Evolutionary conservation across 2,797 vertebrate species (phyloP).

Genomic region (Coccyzus lansbergi): DNA sequence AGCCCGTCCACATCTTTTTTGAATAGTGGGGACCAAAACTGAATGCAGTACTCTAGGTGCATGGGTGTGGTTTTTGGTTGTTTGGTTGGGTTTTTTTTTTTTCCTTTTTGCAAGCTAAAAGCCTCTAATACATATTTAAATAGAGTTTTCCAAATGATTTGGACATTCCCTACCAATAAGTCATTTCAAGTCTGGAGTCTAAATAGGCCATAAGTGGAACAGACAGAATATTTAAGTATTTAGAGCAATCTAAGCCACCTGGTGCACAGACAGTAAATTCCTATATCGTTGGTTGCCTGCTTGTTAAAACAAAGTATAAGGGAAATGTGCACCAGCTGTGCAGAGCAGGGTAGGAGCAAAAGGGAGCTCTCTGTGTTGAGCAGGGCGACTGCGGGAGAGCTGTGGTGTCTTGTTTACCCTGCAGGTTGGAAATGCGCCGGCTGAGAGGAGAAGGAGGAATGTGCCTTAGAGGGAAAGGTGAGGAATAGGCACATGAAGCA

Average conservation of each 20-base stretch:
- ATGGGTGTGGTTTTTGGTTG: too few relatives aligned
- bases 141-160: not conserved
- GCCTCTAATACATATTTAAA: fast-evolving
- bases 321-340: not conserved
- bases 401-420: not conserved
- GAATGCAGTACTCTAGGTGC: too few relatives aligned
- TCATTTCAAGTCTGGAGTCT: not conserved
- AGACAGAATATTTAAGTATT: not conserved
- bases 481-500: not conserved
- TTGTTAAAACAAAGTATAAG: not conserved
- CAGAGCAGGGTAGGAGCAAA: not conserved
- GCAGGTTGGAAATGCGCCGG: not conserved
- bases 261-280: not conserved
- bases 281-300: not conserved
- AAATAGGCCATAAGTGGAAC: not conserved
- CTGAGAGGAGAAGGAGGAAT: not conserved
- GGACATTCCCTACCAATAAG: fast-evolving
- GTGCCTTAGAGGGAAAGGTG: constrained; percentile 2
- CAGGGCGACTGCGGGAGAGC: not conserved
- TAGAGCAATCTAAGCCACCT: not conserved
- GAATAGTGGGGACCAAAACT: too few relatives aligned
- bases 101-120: not conserved
- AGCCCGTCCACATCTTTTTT: too few relatives aligned
- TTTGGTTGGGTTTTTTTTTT: too few relatives aligned
- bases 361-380: fast-evolving